Evolutionary conservation across 1,140 invertebrate genomes (phyloP).

Genomic region (Pseudomyrmex concolor): DNA sequence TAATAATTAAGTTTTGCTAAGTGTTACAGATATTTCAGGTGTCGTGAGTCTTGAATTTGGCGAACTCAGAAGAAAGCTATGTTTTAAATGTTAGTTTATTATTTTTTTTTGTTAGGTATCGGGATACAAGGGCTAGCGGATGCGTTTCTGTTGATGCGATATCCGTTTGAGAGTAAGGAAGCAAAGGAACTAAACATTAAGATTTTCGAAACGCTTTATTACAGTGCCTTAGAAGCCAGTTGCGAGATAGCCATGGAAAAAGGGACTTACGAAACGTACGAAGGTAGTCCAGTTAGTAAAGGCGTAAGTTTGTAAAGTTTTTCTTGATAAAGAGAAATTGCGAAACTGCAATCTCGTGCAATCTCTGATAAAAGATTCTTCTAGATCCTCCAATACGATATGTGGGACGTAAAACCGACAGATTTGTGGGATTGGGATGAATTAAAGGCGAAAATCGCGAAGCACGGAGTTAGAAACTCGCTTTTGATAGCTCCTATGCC

Average conservation of each 20-base stretch:
- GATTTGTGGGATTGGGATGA: constrained; percentile 95
- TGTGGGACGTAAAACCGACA: constrained; percentile 97
- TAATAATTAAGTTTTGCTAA: not conserved
- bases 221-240: constrained; percentile 97
- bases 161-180: constrained; percentile 95
- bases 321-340: not conserved
- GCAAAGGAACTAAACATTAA: constrained; percentile 96
- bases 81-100: constrained; percentile 7
- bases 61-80: too few species aligned
- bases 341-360: not conserved
- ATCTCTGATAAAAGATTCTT: constrained; percentile 31
- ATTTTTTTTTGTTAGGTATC: constrained; percentile 86
- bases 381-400: constrained; percentile 97
- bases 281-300: constrained; percentile 96
- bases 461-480: constrained; percentile 97
- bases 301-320: constrained; percentile 87
- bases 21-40: too few species aligned
- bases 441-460: constrained; percentile 94
- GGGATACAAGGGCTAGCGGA: constrained; percentile 99
- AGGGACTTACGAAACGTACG: constrained; percentile 96
- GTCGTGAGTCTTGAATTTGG: too few species aligned
- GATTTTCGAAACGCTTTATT: constrained; percentile 99
- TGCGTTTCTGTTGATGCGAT: constrained; percentile 97
- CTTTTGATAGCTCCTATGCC: constrained; percentile 99
- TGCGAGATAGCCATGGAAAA: constrained; percentile 96